phyloP scores from a whole-genome alignment of 2,113 vertebrate species.

The Bufo gargarizans region DNA sequence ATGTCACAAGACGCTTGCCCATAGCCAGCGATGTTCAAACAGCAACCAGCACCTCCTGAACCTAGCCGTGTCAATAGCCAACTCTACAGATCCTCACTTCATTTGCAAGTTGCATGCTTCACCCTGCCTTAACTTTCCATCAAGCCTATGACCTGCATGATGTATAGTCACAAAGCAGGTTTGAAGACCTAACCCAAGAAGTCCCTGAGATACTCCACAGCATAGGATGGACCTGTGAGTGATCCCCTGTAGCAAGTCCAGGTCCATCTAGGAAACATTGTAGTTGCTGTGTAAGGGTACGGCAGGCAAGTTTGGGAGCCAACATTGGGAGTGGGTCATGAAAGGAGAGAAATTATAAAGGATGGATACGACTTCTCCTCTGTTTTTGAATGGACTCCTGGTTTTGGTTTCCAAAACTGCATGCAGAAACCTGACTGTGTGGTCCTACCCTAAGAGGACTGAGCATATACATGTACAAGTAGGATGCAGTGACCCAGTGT shows the following conservation, averaged over 20 bases:
- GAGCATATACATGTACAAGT: background rate
- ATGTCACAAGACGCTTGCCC: background rate
- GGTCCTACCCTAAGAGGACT: background rate
- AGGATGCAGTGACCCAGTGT: background rate
- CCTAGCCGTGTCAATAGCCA: background rate
- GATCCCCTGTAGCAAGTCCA: background rate
- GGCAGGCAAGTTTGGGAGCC: too few relatives aligned
- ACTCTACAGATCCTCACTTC: too few relatives aligned
- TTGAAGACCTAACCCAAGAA: too few relatives aligned
- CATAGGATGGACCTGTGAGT: background rate
- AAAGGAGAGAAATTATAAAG: too few relatives aligned
- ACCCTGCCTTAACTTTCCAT: background rate
- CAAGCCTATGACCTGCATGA: background rate
- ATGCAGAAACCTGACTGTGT: too few relatives aligned
- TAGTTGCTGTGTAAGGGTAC: too few relatives aligned
- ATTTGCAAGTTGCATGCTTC: background rate
- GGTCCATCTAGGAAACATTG: too few relatives aligned
- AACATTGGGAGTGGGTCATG: too few relatives aligned
- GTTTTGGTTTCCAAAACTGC: too few relatives aligned
- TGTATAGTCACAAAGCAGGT: background rate
- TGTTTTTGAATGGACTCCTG: too few relatives aligned
- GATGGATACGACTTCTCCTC: too few relatives aligned
- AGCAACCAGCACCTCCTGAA: background rate
- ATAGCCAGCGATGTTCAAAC: background rate
- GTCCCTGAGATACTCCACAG: background rate